Percentiles rank a stretch among this genome's conserved stretches.
phyloP scores from a whole-genome alignment of 1,140 invertebrate genomes.

The Drosophila sp. region DNA sequence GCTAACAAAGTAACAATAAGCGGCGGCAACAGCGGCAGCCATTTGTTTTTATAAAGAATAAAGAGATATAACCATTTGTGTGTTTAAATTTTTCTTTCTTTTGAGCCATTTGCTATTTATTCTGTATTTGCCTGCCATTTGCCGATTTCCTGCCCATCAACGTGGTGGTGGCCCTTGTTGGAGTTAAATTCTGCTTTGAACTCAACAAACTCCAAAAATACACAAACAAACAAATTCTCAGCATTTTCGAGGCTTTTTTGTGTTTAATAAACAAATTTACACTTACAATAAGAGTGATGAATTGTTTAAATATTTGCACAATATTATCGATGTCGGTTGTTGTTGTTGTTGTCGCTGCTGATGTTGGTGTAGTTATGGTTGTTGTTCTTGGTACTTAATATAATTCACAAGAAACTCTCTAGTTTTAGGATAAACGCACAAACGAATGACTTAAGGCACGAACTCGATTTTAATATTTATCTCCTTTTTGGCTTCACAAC shows the following conservation, averaged over 20 bases:
- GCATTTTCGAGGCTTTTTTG: slow-evolving; percentile 19
- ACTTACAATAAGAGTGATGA: slow-evolving; percentile 70
- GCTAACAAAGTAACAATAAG: slow-evolving; percentile 53
- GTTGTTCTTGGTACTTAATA: slow-evolving; percentile 18
- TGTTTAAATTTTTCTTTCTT: slow-evolving; percentile 40
- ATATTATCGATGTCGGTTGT: slow-evolving; percentile 5
- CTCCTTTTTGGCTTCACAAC: background rate
- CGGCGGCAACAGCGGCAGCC: slow-evolving; percentile 28
- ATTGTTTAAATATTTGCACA: slow-evolving; percentile 47
- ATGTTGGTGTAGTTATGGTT: slow-evolving; percentile 1
- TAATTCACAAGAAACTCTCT: slow-evolving; percentile 37
- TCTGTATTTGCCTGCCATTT: slow-evolving; percentile 28
- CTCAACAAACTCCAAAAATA: slow-evolving; percentile 57
- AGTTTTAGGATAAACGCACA: slow-evolving; percentile 40
- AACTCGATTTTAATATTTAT: slow-evolving; percentile 42
- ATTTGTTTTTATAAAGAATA: slow-evolving; percentile 62
- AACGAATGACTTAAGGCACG: slow-evolving; percentile 73
- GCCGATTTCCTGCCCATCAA: slow-evolving; percentile 56
- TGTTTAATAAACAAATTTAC: slow-evolving; percentile 71
- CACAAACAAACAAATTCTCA: slow-evolving; percentile 13
- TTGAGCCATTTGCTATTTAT: slow-evolving; percentile 8
- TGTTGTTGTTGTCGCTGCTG: slow-evolving; percentile 8
- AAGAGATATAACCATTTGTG: background rate
- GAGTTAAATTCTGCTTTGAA: slow-evolving; percentile 15
- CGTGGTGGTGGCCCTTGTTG: slow-evolving; percentile 26